These are phyloP conservation scores for Perca fluviatilis DNA, from an alignment of 2,113 vertebrate genomes.

Conservation along the genomic window DNA sequence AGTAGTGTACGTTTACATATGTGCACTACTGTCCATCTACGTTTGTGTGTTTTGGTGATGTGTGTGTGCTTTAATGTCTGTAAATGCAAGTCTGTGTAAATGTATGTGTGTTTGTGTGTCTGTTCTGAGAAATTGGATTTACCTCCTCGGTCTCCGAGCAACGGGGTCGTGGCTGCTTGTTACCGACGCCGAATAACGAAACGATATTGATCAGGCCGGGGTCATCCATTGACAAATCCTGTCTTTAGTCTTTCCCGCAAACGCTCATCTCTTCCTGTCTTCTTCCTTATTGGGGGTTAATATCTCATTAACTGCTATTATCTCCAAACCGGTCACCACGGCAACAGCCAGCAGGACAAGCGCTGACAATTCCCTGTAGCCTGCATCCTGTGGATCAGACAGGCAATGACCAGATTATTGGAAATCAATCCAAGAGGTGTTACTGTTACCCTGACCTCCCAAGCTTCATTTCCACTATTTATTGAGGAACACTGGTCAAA, in stretches of 20 bases:
- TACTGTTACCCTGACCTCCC: constrained; percentile 69
- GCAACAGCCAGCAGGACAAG: constrained; percentile 51
- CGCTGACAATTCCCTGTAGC: constrained; percentile 46
- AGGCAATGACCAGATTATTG: constrained; percentile 72
- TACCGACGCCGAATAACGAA: constrained; percentile 38
- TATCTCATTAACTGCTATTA: constrained; percentile 78
- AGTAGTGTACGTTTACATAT: not conserved
- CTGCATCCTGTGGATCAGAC: constrained; percentile 65
- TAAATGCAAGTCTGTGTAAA: not conserved
- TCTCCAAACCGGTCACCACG: constrained; percentile 54
- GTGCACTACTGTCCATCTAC: not conserved
- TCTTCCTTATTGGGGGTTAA: constrained; percentile 70
- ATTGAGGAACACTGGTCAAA: constrained; percentile 66
- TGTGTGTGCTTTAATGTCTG: constrained; percentile 13
- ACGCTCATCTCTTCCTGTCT: constrained; percentile 51
- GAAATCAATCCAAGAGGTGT: constrained; percentile 76
- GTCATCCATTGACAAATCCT: constrained; percentile 39
- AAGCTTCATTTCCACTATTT: constrained; percentile 72
- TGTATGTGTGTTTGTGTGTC: constrained; percentile 11
- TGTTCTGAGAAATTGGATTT: constrained; percentile 42
- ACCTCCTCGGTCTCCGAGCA: constrained; percentile 19
- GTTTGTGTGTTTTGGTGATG: constrained; percentile 10
- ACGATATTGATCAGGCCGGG: constrained; percentile 61
- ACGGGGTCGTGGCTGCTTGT: constrained; percentile 25
- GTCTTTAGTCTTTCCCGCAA: constrained; percentile 30